Conservation (phyloP, 2,113 vertebrate genomes). For the Notechis scutatus region DNA sequence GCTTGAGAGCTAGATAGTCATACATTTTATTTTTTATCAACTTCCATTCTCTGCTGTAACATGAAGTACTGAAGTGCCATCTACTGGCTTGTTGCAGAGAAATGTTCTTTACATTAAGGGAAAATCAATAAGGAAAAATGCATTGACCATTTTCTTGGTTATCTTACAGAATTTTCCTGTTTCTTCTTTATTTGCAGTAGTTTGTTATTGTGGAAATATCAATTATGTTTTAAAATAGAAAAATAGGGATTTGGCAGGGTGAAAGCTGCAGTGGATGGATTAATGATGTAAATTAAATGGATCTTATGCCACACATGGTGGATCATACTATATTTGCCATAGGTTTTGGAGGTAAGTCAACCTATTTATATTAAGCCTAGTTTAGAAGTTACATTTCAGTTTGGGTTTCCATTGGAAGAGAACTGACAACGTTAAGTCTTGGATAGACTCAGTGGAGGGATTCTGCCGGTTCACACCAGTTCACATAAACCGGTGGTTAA, state of each 20-base stretch:
- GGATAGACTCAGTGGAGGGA: background rate
- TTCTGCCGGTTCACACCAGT: no score
- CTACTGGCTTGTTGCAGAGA: rapidly evolving
- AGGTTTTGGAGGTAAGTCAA: background rate
- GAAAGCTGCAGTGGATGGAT: background rate
- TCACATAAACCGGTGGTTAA: no score
- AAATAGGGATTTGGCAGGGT: background rate
- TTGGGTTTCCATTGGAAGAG: background rate
- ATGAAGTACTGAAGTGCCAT: background rate
- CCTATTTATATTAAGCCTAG: background rate
- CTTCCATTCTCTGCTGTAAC: background rate
- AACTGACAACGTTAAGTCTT: background rate
- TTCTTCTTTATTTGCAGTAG: background rate
- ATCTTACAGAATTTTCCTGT: background rate
- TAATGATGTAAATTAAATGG: background rate
- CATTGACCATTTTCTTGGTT: background rate
- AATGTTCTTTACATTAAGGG: background rate
- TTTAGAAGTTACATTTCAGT: background rate
- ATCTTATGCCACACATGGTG: background rate
- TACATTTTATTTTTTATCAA: background rate
- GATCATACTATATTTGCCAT: background rate
- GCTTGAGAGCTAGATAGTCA: background rate
- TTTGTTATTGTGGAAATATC: background rate
- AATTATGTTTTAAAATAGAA: background rate
- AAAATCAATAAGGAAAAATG: background rate